These are phyloP conservation scores for Ceriagrion tenellum DNA, from an alignment of 2,888 invertebrate species.

Conservation along the genomic window DNA sequence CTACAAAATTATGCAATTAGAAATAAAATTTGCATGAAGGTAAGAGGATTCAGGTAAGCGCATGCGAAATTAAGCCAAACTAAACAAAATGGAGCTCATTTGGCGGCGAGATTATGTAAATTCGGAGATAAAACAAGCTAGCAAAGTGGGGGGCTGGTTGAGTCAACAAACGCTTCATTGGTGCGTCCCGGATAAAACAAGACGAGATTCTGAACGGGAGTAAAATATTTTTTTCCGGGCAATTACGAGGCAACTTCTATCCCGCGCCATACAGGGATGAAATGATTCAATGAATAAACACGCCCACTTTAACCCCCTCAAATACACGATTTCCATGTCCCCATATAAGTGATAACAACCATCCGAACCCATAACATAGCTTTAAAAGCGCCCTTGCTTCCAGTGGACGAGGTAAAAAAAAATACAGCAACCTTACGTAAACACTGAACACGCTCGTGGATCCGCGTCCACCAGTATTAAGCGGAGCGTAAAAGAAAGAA, in stretches of 20 bases:
- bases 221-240: not conserved
- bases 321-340: not conserved
- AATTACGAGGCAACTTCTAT: not conserved
- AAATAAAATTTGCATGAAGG: not conserved
- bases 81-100: not conserved
- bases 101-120: not conserved
- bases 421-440: not conserved
- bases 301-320: not conserved
- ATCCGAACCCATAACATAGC: not conserved
- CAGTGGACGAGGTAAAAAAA: not conserved
- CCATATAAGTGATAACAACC: not conserved
- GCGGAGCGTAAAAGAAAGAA: not conserved
- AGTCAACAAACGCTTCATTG: not conserved
- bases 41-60: not conserved
- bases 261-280: not conserved
- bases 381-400: not conserved
- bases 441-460: not conserved
- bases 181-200: not conserved
- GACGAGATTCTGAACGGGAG: not conserved
- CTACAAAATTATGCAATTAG: not conserved
- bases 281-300: conserved; percentile 15
- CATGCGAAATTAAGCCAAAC: too few species aligned
- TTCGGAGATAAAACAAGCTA: not conserved
- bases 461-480: not conserved
- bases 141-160: not conserved